phyloP scores from a whole-genome alignment of 2,888 invertebrate species.

The Mythimna albipuncta region DNA sequence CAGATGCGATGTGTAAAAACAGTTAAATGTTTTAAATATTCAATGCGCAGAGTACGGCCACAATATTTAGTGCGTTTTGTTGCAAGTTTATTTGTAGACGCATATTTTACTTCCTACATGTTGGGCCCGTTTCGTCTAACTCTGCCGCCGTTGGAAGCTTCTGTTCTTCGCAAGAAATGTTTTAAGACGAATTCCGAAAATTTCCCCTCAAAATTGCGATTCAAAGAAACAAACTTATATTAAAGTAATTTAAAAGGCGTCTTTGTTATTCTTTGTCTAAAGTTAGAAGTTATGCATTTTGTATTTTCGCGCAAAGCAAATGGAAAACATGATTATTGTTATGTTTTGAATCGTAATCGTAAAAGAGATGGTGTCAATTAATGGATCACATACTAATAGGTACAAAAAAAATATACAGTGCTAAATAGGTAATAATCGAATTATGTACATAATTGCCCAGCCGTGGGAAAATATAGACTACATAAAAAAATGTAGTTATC shows the following conservation, averaged over 20 bases:
- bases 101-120: conserved; percentile 74
- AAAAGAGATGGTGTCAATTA: background rate
- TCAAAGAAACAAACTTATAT: conserved; percentile 86
- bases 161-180: conserved; percentile 83
- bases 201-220: conserved; percentile 83
- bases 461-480: too few relatives aligned
- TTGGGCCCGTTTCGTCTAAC: conserved; percentile 78
- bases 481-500: too few relatives aligned
- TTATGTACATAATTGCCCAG: too few relatives aligned
- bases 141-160: conserved; percentile 82
- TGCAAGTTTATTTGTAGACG: conserved; percentile 68
- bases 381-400: background rate
- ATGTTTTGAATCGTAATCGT: conserved; percentile 18
- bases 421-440: too few relatives aligned
- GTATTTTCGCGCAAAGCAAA: conserved; percentile 69
- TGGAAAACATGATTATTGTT: conserved; percentile 64
- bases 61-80: conserved; percentile 57
- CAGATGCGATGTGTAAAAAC: background rate
- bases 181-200: conserved; percentile 87
- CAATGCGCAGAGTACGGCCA: conserved; percentile 41
- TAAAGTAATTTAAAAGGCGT: conserved; percentile 86
- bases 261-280: conserved; percentile 81
- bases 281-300: conserved; percentile 82
- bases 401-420: background rate
- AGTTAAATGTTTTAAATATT: conserved; percentile 20